A percentile compares a stretch with the other conserved stretches of the same genome.
These are phyloP conservation scores for Oncorhynchus keta DNA, from an alignment of 2,113 vertebrate species.

Conservation along the genomic window DNA sequence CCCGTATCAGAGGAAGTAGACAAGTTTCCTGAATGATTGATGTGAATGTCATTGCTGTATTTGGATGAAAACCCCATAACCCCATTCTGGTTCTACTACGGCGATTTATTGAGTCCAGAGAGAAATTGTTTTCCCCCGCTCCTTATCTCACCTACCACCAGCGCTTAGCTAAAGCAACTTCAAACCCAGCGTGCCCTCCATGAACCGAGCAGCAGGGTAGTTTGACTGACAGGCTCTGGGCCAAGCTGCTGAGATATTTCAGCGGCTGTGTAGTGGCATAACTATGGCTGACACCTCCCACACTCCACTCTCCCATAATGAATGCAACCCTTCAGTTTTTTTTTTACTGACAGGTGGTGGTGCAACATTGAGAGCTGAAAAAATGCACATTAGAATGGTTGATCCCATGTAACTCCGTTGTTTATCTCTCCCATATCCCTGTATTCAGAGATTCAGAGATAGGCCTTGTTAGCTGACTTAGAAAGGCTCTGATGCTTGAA, in stretches of 20 bases:
- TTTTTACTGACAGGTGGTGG: not conserved
- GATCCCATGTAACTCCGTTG: not conserved
- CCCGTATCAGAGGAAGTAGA: too few relatives aligned
- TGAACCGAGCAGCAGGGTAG: constrained; percentile 15
- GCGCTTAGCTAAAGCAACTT: constrained; percentile 8
- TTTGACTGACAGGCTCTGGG: constrained; percentile 22
- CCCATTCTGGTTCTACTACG: not conserved
- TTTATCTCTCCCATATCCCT: not conserved
- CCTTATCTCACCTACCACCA: constrained; percentile 14
- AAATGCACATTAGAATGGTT: not conserved
- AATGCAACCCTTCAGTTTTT: not conserved
- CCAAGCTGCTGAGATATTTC: constrained; percentile 6
- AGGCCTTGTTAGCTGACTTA: not conserved
- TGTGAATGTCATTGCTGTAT: not conserved
- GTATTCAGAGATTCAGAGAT: not conserved
- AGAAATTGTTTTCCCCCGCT: not conserved
- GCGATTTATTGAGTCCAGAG: not conserved
- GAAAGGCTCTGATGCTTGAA: not conserved
- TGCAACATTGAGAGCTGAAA: not conserved
- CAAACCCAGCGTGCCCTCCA: constrained; percentile 9
- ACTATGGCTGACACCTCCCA: not conserved
- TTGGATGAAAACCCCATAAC: not conserved
- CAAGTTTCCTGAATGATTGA: not conserved
- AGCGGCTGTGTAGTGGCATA: constrained; percentile 23
- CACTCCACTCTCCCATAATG: not conserved